A percentile compares a stretch with the other conserved stretches of the same genome.
These are phyloP conservation scores for Pipa parva DNA, from an alignment of 2,113 vertebrate species.

Conservation along the genomic window DNA sequence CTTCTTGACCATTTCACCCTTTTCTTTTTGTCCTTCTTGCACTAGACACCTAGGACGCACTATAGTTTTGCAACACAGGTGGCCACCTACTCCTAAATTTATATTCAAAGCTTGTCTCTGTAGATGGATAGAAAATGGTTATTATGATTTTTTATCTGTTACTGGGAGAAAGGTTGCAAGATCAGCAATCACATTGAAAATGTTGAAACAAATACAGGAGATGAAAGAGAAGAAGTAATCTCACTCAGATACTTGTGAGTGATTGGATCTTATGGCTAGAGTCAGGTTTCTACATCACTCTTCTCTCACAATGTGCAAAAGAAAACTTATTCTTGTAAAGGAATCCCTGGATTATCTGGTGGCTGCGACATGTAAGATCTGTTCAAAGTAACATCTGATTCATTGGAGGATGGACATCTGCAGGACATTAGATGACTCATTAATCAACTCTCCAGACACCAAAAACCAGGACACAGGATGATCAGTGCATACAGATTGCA, in stretches of 20 bases:
- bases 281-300: neutral
- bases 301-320: neutral
- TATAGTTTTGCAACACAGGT: no score
- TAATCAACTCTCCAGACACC: conserved; percentile 15
- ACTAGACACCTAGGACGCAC: no score
- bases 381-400: neutral
- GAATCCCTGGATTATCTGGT: neutral
- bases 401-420: neutral
- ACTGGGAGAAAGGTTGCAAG: no score
- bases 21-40: no score
- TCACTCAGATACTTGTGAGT: neutral
- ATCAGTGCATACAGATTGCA: neutral
- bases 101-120: no score
- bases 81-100: no score
- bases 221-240: neutral
- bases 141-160: no score
- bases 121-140: no score
- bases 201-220: neutral
- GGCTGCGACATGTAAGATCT: neutral
- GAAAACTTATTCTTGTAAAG: neutral
- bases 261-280: no score
- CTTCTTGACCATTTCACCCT: no score
- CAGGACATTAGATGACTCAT: conserved; percentile 3
- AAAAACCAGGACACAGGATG: neutral
- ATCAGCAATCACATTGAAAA: neutral